Conservation (phyloP, 2,113 vertebrate genomes). For the Oostethus manadensis region DNA sequence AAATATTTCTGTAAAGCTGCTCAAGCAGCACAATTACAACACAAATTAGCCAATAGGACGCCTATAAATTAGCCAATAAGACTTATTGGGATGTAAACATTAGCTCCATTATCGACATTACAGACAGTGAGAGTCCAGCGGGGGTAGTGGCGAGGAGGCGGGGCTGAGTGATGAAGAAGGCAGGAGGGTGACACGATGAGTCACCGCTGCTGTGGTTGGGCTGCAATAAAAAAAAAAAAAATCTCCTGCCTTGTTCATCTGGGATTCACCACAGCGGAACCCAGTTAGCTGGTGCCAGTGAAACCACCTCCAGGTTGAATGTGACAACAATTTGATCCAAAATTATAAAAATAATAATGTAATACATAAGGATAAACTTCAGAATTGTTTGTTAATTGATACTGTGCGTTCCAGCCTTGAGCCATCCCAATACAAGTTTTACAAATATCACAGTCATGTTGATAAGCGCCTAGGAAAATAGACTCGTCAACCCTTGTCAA, state of each 20-base stretch:
- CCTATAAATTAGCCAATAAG: neutral
- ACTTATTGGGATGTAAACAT: conserved; percentile 16
- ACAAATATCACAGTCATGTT: too few relatives aligned
- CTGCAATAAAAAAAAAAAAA: neutral
- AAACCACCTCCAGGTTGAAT: neutral
- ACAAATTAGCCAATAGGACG: neutral
- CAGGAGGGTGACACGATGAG: conserved; percentile 16
- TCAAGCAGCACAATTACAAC: too few relatives aligned
- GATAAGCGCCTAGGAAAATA: too few relatives aligned
- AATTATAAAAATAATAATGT: neutral
- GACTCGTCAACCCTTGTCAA: too few relatives aligned
- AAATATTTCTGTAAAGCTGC: too few relatives aligned
- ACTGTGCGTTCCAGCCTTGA: neutral
- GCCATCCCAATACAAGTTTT: too few relatives aligned
- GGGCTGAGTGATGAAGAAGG: neutral
- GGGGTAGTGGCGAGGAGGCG: neutral
- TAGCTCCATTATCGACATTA: conserved; percentile 10
- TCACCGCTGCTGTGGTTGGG: conserved; percentile 25
- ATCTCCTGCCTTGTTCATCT: neutral
- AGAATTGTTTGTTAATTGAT: neutral
- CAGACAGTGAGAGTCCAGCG: neutral
- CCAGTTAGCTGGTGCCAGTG: neutral
- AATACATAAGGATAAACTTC: neutral
- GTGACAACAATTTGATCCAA: neutral
- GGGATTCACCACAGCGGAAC: neutral